These are phyloP conservation scores for Emydoidea blandingii DNA, from an alignment of 2,797 vertebrate genomes.

Conservation along the genomic window DNA sequence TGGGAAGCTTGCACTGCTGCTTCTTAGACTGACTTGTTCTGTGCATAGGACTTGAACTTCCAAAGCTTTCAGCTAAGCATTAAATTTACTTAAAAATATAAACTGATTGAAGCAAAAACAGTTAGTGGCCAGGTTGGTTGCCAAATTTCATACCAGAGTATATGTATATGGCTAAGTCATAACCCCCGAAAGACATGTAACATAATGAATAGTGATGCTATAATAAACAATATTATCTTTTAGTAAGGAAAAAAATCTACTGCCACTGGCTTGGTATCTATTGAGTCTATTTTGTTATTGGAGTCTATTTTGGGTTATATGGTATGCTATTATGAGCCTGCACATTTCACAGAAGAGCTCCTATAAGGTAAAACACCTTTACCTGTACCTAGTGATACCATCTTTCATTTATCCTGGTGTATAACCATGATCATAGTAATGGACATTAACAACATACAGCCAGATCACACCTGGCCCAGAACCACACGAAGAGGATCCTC, in stretches of 20 bases:
- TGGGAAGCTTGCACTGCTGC: background rate
- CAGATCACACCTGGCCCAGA: background rate
- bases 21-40: background rate
- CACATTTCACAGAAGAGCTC: background rate
- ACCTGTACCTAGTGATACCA: background rate
- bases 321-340: background rate
- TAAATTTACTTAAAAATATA: conserved; percentile 24
- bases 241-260: background rate
- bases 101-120: conserved; percentile 1
- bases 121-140: background rate
- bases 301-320: background rate
- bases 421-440: background rate
- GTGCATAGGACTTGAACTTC: background rate
- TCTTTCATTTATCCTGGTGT: background rate
- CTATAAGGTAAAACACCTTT: background rate
- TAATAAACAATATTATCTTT: background rate
- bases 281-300: background rate
- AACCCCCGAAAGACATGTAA: background rate
- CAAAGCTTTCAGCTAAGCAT: background rate
- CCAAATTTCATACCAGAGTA: background rate
- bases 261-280: background rate
- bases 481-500: background rate
- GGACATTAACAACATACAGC: background rate
- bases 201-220: background rate
- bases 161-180: background rate